These are phyloP conservation scores for Cryptocephalus primarius DNA, from an alignment of 2,888 invertebrate species.

Conservation along the genomic window DNA sequence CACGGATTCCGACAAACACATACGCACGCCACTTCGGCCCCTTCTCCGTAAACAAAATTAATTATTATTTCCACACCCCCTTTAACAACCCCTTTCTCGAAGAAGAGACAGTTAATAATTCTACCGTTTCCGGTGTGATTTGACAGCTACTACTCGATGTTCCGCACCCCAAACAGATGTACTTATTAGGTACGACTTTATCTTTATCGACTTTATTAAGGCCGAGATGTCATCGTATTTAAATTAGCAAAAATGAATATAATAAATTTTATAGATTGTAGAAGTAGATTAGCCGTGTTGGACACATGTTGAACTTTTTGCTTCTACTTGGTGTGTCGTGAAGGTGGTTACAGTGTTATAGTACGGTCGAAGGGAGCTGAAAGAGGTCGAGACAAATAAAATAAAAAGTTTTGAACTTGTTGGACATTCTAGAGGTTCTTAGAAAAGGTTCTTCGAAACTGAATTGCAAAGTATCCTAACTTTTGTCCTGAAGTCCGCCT, in stretches of 20 bases:
- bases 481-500: no score
- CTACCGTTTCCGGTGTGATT: constrained; percentile 21
- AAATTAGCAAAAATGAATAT: constrained; percentile 25
- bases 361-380: no score
- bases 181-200: constrained; percentile 25
- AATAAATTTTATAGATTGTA: constrained; percentile 18
- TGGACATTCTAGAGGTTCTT: no score
- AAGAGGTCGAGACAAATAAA: no score
- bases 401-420: no score
- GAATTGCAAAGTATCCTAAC: no score
- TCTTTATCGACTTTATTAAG: constrained; percentile 22
- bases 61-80: constrained; percentile 7
- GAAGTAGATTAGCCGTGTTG: background rate
- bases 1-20: no score
- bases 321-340: no score
- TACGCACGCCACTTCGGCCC: no score
- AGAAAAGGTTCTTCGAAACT: no score
- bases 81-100: constrained; percentile 6
- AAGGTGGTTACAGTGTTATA: no score
- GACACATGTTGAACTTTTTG: background rate
- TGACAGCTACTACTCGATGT: constrained; percentile 18
- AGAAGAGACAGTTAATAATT: constrained; percentile 18
- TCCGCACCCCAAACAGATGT: constrained; percentile 25
- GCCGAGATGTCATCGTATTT: constrained; percentile 20
- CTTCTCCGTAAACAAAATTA: background rate